Percentiles rank a stretch among this genome's conserved stretches.
Evolutionary conservation across 2,888 invertebrate species (phyloP).

Genomic region (Drymonia ruficornis): DNA sequence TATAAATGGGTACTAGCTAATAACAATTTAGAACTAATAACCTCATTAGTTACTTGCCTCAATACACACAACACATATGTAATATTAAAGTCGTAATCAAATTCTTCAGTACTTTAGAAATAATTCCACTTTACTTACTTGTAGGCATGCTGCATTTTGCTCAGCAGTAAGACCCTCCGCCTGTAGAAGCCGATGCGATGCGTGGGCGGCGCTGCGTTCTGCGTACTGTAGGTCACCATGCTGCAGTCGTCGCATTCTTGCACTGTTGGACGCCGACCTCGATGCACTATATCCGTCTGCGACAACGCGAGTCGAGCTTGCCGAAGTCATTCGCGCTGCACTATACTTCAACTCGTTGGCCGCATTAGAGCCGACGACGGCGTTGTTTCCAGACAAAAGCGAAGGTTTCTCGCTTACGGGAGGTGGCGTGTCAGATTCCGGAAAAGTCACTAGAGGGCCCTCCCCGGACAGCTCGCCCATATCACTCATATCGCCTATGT

Average conservation of each 20-base stretch:
- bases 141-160: constrained; percentile 92
- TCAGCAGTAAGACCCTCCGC: constrained; percentile 94
- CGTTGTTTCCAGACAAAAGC: constrained; percentile 72
- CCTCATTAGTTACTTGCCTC: too few relatives aligned
- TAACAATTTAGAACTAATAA: too few relatives aligned
- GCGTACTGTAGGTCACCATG: constrained; percentile 93
- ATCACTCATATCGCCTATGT: constrained; percentile 80
- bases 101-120: too few relatives aligned
- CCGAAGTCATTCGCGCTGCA: constrained; percentile 92
- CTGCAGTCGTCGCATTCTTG: constrained; percentile 86
- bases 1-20: background rate
- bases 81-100: too few relatives aligned
- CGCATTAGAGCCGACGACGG: constrained; percentile 65
- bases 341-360: constrained; percentile 92
- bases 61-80: too few relatives aligned
- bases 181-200: constrained; percentile 91
- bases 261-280: constrained; percentile 79
- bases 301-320: constrained; percentile 89
- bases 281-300: constrained; percentile 92
- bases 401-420: constrained; percentile 78
- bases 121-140: constrained; percentile 81
- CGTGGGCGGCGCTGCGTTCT: constrained; percentile 91
- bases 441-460: constrained; percentile 92
- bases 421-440: constrained; percentile 90
- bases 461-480: constrained; percentile 74